Conservation (phyloP, 2,797 vertebrate genomes). For the Uromys caudimaculatus region DNA sequence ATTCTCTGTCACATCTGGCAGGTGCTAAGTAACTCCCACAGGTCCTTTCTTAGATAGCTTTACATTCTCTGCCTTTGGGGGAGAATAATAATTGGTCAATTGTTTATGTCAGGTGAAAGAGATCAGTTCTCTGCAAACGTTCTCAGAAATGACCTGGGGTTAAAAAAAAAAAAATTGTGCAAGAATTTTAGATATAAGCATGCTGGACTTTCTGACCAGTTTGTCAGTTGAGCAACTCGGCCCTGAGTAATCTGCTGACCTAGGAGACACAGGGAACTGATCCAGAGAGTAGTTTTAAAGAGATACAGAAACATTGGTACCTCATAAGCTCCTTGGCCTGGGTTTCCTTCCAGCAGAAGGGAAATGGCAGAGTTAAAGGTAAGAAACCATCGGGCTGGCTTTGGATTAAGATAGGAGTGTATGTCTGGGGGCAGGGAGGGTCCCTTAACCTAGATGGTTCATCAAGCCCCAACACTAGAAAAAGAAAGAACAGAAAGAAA, state of each 20-base stretch:
- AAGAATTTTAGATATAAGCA: conserved; percentile 83
- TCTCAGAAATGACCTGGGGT: conserved; percentile 72
- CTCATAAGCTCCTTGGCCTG: conserved; percentile 31
- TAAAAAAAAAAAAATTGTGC: conserved; percentile 88
- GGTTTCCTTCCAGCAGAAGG: conserved; percentile 32
- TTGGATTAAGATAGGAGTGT: not conserved
- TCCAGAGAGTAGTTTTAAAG: not conserved
- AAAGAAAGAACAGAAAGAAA: too few relatives aligned
- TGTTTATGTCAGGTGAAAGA: conserved; percentile 26
- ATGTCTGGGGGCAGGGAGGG: too few relatives aligned
- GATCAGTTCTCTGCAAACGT: not conserved
- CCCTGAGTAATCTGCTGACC: not conserved
- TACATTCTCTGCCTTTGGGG: not conserved
- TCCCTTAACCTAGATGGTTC: not conserved
- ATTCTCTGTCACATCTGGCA: not conserved
- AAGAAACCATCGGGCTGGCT: conserved; percentile 67
- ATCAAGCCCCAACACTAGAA: not conserved
- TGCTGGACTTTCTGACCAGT: conserved; percentile 86
- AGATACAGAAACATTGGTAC: not conserved
- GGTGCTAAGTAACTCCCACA: not conserved
- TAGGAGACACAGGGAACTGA: not conserved
- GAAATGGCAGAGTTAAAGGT: conserved; percentile 86
- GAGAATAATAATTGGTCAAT: conserved; percentile 4
- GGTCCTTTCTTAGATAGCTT: conserved; percentile 25
- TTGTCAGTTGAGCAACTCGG: conserved; percentile 51